phyloP scores from a whole-genome alignment of 35 echinoderm and acorn worm species.

The Lytechinus variegatus region DNA sequence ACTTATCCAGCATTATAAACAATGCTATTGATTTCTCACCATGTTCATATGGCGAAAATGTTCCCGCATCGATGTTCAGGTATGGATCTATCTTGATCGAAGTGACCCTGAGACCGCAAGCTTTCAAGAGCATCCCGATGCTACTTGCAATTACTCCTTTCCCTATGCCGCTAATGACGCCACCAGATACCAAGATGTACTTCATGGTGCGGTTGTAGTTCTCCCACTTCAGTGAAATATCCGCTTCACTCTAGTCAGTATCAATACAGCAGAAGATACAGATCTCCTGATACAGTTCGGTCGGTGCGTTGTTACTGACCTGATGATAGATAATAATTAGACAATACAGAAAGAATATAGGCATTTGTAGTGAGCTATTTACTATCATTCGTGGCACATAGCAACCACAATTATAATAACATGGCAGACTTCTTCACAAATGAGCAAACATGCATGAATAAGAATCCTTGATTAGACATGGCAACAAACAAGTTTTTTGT shows the following conservation, averaged over 20 bases:
- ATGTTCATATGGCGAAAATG: conserved; percentile 99
- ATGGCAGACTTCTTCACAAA: too few relatives aligned
- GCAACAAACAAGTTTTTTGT: too few relatives aligned
- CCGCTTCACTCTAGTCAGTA: background rate
- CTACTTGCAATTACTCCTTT: conserved; percentile 99
- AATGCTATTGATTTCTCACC: conserved; percentile 56
- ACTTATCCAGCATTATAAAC: too few relatives aligned
- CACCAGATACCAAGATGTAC: conserved; percentile 95
- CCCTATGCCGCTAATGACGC: conserved; percentile 99
- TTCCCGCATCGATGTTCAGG: conserved; percentile 98
- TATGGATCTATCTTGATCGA: conserved; percentile 99
- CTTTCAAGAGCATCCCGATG: conserved; percentile 89
- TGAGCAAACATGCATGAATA: too few relatives aligned
- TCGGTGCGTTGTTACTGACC: background rate
- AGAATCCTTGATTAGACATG: too few relatives aligned
- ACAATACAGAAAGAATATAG: background rate
- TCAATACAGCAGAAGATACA: too few relatives aligned
- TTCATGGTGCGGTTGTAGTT: conserved; percentile 69
- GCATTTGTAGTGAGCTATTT: too few relatives aligned
- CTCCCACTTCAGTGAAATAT: background rate
- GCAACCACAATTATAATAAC: too few relatives aligned
- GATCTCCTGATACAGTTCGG: too few relatives aligned
- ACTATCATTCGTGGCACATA: too few relatives aligned
- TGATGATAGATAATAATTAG: background rate
- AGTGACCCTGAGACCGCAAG: conserved; percentile 87